A percentile compares a stretch with the other conserved stretches of the same genome.
phyloP scores from a whole-genome alignment of 2,113 vertebrate species.

The Syrmaticus mikado region DNA sequence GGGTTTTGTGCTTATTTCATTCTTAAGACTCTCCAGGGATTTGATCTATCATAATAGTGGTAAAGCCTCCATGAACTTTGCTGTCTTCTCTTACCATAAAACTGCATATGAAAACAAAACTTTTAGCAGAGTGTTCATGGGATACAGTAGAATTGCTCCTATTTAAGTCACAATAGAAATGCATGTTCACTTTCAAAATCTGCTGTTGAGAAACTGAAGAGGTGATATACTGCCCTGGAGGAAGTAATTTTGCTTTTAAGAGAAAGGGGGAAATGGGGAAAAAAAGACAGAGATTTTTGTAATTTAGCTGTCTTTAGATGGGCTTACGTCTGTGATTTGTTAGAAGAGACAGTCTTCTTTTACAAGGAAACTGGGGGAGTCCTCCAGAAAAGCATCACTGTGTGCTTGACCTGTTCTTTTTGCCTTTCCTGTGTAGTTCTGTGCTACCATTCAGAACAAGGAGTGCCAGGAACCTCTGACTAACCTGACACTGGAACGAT shows the following conservation, averaged over 20 bases:
- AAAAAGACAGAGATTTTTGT: background rate
- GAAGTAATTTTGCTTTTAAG: background rate
- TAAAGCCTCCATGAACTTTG: background rate
- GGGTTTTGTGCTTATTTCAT: background rate
- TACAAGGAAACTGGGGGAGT: background rate
- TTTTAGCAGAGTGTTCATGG: background rate
- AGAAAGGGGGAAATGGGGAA: background rate
- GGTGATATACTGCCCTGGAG: background rate
- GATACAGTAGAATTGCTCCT: background rate
- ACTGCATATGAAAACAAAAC: background rate
- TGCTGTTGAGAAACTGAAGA: background rate
- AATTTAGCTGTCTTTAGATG: background rate
- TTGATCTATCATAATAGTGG: background rate
- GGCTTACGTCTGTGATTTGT: background rate
- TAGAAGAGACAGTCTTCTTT: background rate
- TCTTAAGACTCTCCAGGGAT: conserved; percentile 10
- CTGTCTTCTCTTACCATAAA: background rate
- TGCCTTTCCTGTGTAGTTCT: background rate
- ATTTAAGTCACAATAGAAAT: background rate
- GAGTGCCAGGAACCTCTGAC: background rate
- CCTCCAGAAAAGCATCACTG: background rate
- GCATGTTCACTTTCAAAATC: background rate
- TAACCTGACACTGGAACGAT: background rate
- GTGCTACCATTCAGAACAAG: background rate
- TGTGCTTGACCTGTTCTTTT: background rate